These are phyloP conservation scores for Tipula vernalis DNA, from an alignment of 2,888 invertebrate species.

Conservation along the genomic window DNA sequence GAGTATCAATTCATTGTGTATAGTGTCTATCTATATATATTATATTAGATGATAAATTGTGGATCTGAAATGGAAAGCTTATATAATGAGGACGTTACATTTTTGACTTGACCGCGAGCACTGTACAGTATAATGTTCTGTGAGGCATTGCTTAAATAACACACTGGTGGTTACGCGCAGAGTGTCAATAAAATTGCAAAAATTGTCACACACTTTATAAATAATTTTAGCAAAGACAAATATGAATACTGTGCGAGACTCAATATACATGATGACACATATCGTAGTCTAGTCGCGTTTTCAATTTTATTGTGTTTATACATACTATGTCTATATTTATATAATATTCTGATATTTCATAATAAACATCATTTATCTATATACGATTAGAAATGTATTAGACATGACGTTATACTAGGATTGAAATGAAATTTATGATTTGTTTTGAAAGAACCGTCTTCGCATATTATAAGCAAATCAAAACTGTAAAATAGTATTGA, in stretches of 20 bases:
- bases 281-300: background rate
- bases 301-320: background rate
- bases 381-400: background rate
- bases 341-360: background rate
- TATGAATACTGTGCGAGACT: background rate
- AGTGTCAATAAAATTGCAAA: background rate
- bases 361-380: background rate
- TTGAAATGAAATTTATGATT: background rate
- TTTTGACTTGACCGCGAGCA: too few relatives aligned
- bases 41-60: background rate
- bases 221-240: background rate
- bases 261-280: background rate
- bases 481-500: background rate
- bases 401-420: background rate
- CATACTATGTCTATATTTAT: background rate
- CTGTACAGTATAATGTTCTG: too few relatives aligned
- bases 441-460: background rate
- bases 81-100: too few relatives aligned
- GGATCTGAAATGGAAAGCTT: too few relatives aligned
- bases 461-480: too few relatives aligned
- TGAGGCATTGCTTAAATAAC: too few relatives aligned
- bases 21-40: background rate
- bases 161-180: background rate
- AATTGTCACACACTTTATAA: background rate
- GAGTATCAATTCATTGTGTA: background rate